Evolutionary conservation across 2,888 invertebrate genomes (phyloP).

Genomic region (Cerastoderma edule): DNA sequence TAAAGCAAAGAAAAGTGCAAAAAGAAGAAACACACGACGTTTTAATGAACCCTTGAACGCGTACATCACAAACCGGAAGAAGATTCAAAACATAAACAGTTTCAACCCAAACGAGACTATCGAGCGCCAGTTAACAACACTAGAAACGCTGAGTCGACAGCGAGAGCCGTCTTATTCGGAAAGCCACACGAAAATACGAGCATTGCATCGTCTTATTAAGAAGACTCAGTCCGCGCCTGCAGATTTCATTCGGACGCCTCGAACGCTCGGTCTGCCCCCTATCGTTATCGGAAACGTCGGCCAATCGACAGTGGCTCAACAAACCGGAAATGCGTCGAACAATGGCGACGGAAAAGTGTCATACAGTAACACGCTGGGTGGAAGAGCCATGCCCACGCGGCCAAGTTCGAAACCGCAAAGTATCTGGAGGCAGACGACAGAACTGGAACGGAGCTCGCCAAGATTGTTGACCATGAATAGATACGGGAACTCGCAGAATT

Average conservation of each 20-base stretch:
- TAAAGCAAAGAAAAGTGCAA: constrained; percentile 32
- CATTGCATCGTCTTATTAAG: constrained; percentile 36
- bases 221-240: constrained; percentile 43
- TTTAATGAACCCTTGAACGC: constrained; percentile 74
- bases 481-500: background rate
- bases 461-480: constrained; percentile 2
- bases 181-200: constrained; percentile 14
- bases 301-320: constrained; percentile 1
- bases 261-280: constrained; percentile 50
- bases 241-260: constrained; percentile 29
- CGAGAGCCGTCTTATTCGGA: constrained; percentile 27
- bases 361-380: background rate
- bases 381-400: constrained; percentile 35
- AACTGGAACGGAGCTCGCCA: constrained; percentile 35
- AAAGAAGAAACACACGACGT: constrained; percentile 34
- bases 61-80: constrained; percentile 58
- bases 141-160: constrained; percentile 24
- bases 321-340: background rate
- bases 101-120: constrained; percentile 24
- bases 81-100: constrained; percentile 25
- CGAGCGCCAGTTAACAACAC: constrained; percentile 37
- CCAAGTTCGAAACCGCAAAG: constrained; percentile 64
- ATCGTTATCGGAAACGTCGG: constrained; percentile 33
- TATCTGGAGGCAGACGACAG: constrained; percentile 62
- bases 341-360: background rate